Conservation (phyloP, 2,888 invertebrate species). For the Branchellion lobata region DNA sequence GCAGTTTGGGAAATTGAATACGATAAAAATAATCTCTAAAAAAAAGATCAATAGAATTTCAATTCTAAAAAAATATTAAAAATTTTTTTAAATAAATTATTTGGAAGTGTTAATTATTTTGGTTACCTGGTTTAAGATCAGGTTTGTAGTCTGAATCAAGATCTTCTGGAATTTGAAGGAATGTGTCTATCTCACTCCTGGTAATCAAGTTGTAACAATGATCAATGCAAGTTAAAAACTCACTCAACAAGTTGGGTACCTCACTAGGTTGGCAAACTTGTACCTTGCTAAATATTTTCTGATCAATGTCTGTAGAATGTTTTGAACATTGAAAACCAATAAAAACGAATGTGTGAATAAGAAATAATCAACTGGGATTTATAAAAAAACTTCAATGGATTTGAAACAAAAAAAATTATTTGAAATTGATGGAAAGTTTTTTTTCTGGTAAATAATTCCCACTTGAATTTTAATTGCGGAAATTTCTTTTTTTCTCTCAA, state of each 20-base stretch:
- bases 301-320: conserved; percentile 46
- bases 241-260: too few relatives aligned
- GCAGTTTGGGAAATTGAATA: too few relatives aligned
- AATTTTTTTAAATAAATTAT: background rate
- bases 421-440: too few relatives aligned
- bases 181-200: conserved; percentile 73
- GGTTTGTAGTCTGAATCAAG: conserved; percentile 62
- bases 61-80: background rate
- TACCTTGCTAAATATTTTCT: conserved; percentile 46
- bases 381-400: too few relatives aligned
- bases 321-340: too few relatives aligned
- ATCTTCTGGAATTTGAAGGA: conserved; percentile 67
- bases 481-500: conserved; percentile 76
- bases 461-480: conserved; percentile 58
- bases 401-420: too few relatives aligned
- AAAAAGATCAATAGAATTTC: conserved; percentile 2
- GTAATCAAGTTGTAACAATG: too few relatives aligned
- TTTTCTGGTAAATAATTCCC: background rate
- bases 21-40: conserved; percentile 52
- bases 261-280: conserved; percentile 41
- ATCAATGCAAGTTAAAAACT: too few relatives aligned
- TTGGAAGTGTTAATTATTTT: background rate
- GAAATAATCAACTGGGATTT: too few relatives aligned
- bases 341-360: too few relatives aligned
- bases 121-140: conserved; percentile 59